Evolutionary conservation across 2,797 vertebrate genomes (phyloP).

Genomic region (Chrosomus eos): DNA sequence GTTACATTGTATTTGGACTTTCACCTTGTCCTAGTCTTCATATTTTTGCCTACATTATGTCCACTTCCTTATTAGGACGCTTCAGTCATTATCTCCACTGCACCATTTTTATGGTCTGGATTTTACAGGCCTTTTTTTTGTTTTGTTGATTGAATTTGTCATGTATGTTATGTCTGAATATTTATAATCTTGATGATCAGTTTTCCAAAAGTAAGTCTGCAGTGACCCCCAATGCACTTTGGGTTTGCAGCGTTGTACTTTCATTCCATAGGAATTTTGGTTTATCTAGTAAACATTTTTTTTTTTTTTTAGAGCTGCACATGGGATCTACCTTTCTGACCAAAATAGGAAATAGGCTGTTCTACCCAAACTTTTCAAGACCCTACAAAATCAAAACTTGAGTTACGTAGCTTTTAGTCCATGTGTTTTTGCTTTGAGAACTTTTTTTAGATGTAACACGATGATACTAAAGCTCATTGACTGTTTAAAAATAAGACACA

Average conservation of each 20-base stretch:
- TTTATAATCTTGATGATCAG: background rate
- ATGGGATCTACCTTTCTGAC: slow-evolving; percentile 1
- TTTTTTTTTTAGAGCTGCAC: background rate
- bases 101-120: background rate
- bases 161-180: background rate
- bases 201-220: slow-evolving; percentile 8
- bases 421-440: background rate
- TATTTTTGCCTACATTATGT: slow-evolving; percentile 5
- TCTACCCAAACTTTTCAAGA: background rate
- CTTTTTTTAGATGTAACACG: background rate
- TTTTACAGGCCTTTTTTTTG: background rate
- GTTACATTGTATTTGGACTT: background rate
- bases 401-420: background rate
- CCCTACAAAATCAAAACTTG: background rate
- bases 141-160: background rate
- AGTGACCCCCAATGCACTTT: background rate
- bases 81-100: background rate
- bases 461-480: background rate
- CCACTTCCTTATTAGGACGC: slow-evolving; percentile 22
- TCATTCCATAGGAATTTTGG: slow-evolving; percentile 6
- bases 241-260: background rate
- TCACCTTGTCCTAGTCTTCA: slow-evolving; percentile 22
- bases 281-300: background rate
- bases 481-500: background rate
- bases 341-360: background rate